Conservation (phyloP, 2,797 vertebrate genomes). For the Brotula barbata region DNA sequence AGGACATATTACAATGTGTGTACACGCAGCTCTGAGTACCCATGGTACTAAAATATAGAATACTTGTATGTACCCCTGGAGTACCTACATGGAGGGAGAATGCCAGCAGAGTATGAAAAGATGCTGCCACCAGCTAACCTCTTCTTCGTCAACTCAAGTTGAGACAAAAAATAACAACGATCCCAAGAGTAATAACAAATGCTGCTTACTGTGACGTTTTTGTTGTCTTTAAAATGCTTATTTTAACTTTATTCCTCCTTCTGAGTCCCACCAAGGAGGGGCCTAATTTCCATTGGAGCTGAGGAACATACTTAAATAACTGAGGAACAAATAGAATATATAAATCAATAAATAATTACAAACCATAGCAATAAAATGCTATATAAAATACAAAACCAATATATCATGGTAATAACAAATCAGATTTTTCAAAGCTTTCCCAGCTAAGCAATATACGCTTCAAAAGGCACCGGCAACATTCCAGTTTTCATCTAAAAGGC, state of each 20-base stretch:
- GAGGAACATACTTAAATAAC: background rate
- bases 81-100: conserved; percentile 3
- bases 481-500: too few species aligned
- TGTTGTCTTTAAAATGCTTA: background rate
- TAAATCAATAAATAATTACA: conserved; percentile 1
- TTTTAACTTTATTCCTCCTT: background rate
- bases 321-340: conserved; percentile 1
- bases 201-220: background rate
- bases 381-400: background rate
- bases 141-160: background rate
- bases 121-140: background rate
- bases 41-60: conserved; percentile 9
- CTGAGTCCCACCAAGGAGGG: background rate
- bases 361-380: background rate
- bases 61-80: background rate
- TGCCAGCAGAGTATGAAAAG: background rate
- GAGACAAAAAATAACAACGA: background rate
- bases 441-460: too few species aligned
- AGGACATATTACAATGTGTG: too few species aligned
- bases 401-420: too few species aligned
- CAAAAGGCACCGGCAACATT: too few species aligned
- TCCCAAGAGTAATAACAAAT: background rate
- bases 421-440: too few species aligned
- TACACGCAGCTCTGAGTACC: background rate
- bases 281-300: conserved; percentile 2